Percentiles rank a stretch among this genome's conserved stretches.
Conservation (phyloP, 2,797 vertebrate genomes). For the Bucorvus abyssinicus region DNA sequence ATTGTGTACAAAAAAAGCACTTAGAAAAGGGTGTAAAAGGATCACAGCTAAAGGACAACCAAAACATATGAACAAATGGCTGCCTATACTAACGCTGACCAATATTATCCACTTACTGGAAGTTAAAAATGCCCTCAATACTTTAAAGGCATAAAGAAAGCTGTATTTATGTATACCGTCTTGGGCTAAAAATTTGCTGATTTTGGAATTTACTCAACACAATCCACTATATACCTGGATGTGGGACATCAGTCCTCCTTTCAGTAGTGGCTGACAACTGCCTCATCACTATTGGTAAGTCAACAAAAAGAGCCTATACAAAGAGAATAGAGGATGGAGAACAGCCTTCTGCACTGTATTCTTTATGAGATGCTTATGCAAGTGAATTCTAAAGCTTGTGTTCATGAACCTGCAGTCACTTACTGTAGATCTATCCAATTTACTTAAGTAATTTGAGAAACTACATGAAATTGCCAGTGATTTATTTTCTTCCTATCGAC, state of each 20-base stretch:
- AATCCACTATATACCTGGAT: background rate
- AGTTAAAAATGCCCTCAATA: background rate
- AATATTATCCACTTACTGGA: background rate
- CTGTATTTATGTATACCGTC: accelerated
- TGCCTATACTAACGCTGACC: background rate
- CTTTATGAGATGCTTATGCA: background rate
- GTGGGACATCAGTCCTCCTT: background rate
- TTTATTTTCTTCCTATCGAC: background rate
- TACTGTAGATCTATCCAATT: background rate
- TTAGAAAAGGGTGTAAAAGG: background rate
- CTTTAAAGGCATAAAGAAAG: background rate
- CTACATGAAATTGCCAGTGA: background rate
- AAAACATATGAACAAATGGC: background rate
- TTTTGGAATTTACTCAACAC: background rate
- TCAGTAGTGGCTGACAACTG: background rate
- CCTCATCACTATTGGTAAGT: background rate
- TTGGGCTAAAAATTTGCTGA: background rate
- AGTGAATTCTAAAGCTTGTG: background rate
- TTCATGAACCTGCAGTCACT: background rate
- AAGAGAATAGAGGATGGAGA: background rate
- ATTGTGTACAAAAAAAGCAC: background rate
- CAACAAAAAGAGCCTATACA: background rate
- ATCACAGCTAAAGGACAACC: background rate
- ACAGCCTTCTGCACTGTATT: background rate
- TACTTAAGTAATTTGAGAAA: background rate